These are phyloP conservation scores for Lasioglossum leucozonium DNA, from an alignment of 2,888 invertebrate species.

Conservation along the genomic window DNA sequence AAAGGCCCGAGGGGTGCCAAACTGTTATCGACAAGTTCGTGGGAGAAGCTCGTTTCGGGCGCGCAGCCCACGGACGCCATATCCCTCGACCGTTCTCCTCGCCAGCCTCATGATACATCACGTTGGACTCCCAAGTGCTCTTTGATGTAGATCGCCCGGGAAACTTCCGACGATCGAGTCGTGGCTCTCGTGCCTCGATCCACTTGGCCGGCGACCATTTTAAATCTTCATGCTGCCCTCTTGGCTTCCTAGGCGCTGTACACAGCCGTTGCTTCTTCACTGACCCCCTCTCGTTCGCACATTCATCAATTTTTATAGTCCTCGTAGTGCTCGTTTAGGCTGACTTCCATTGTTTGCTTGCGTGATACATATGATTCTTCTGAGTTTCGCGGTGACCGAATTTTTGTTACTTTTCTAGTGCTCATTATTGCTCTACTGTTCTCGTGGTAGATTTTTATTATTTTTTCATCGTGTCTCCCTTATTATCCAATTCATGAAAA, in stretches of 20 bases:
- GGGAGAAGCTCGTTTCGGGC: slow-evolving; percentile 54
- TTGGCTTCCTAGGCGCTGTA: background rate
- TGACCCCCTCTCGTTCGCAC: background rate
- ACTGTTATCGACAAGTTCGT: slow-evolving; percentile 71
- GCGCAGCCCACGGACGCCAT: slow-evolving; percentile 8
- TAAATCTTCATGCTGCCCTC: background rate
- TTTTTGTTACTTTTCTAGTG: background rate
- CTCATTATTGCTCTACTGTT: too few relatives aligned
- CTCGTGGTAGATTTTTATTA: background rate
- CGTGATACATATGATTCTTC: background rate
- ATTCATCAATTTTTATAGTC: background rate
- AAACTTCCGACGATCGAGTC: slow-evolving; percentile 25
- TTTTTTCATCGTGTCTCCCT: too few relatives aligned
- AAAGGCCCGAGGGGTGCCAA: slow-evolving; percentile 67
- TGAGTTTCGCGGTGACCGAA: background rate
- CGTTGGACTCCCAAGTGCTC: slow-evolving; percentile 44
- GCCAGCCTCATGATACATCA: slow-evolving; percentile 32
- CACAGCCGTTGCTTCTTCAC: background rate
- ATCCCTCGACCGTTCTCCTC: background rate
- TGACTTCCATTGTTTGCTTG: background rate
- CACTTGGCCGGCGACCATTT: background rate
- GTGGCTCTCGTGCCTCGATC: slow-evolving; percentile 21
- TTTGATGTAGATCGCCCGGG: slow-evolving; percentile 22
- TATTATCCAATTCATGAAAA: background rate
- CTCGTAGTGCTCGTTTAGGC: background rate